These are phyloP conservation scores for Babyrousa celebensis DNA, from an alignment of 2,797 vertebrate species.

Conservation along the genomic window DNA sequence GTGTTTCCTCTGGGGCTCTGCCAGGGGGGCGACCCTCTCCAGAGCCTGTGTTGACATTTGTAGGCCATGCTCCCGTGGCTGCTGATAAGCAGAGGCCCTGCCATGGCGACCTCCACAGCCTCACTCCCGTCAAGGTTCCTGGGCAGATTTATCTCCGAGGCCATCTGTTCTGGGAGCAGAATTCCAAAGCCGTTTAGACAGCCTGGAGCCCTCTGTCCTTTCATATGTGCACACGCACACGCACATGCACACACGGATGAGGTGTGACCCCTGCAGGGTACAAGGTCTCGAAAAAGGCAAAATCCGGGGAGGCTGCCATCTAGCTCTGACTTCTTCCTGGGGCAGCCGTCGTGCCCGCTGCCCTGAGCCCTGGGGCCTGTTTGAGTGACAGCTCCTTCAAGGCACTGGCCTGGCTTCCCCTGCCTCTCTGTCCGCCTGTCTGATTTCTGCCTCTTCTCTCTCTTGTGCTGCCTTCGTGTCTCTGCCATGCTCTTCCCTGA, in stretches of 20 bases:
- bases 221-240: neutral
- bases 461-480: neutral
- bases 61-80: conserved; percentile 87
- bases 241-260: neutral
- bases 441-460: neutral
- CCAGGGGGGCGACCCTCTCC: neutral
- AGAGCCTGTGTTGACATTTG: conserved; percentile 78
- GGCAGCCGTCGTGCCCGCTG: neutral
- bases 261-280: conserved; percentile 43
- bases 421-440: neutral
- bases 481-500: neutral
- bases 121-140: conserved; percentile 85
- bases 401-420: neutral
- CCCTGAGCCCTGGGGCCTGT: neutral
- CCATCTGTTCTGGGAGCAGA: conserved; percentile 93
- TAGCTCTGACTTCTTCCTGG: neutral
- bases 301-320: neutral
- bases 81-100: conserved; percentile 94
- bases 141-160: conserved; percentile 93
- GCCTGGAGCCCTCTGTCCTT: conserved; percentile 83
- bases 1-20: neutral
- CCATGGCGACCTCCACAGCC: conserved; percentile 93
- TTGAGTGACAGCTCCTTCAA: neutral
- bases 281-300: conserved; percentile 72
- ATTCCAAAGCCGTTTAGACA: conserved; percentile 92